Base-by-base conservation (phyloP, 2,888 invertebrate species). In the Heterodera filipjevi region DNA sequence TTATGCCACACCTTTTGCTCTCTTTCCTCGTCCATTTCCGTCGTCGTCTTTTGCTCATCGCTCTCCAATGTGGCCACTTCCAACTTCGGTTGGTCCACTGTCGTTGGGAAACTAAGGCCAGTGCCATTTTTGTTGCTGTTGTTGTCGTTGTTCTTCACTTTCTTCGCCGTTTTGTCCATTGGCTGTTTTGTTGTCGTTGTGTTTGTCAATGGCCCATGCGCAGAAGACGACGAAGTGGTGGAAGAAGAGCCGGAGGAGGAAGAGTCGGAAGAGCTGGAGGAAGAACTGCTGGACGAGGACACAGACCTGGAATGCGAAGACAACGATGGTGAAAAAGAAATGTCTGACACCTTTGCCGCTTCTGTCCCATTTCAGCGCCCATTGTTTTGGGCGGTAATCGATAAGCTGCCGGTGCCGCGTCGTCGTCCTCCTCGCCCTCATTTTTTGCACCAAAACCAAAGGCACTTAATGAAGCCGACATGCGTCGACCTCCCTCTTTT, bases 351-450 rank as follows among this genome's bases (percentile, higher is more conserved):
- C 73, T 33, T 30, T 32, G 3, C 33, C 33, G 59, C 8, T 73
- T 49, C 44, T 73, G 39, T 12, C 39, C 33, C 33, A 27, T 46
- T 27, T n/a, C 39, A 27, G 12, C 59, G 32, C 49, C 49, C 10
- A 0, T 44, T 35, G 19, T 14, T 19, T 72, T 59, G 6, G 33
- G 49, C 27, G 46, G 10, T 35, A 73, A 64, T 2, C 73, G 73
- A 73, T 73, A 73, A 3, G 73, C 73, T n/a, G 73, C 73, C 27
- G 73, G 73, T n/a, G 73, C 73, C 2, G n/a, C 27, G 27, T 73
- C 73, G 12, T 73, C 64, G 5, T 73, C 73, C 8, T 44, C 73
- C 0, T 27, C 73, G 12, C 1, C n/a, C 8, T 8, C 22, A 19
- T 35, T 72, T 72, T 44, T 72, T 32, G 8, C 59, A 53, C 39